phyloP scores from a whole-genome alignment of 2,888 invertebrate species.

The Cantharis nigra region DNA sequence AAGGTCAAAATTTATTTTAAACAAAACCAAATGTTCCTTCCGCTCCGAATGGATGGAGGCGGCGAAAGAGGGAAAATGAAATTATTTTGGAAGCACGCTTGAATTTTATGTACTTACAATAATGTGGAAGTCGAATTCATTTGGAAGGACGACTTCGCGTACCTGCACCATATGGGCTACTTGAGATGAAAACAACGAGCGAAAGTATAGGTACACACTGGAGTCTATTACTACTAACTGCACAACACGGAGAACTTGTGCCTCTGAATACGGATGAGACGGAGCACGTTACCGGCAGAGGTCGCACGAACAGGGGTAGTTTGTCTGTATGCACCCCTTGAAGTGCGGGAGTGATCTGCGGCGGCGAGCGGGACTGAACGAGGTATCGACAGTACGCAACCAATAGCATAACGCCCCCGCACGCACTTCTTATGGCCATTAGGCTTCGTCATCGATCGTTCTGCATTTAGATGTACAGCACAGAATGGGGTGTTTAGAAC shows the following conservation, averaged over 20 bases:
- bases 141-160: conserved; percentile 79
- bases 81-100: background rate
- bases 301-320: conserved; percentile 27
- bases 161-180: conserved; percentile 77
- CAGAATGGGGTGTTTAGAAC: conserved; percentile 25
- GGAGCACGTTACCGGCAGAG: conserved; percentile 26
- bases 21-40: background rate
- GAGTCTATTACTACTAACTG: conserved; percentile 29
- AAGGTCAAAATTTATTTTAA: background rate
- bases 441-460: conserved; percentile 52
- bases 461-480: conserved; percentile 30
- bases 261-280: conserved; percentile 23
- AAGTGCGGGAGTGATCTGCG: conserved; percentile 48
- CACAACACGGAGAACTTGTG: conserved; percentile 21
- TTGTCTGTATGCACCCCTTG: conserved; percentile 46
- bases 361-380: conserved; percentile 36
- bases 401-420: conserved; percentile 52
- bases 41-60: background rate
- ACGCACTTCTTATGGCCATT: conserved; percentile 56
- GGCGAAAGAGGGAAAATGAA: background rate
- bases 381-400: conserved; percentile 50
- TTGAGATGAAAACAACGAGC: conserved; percentile 17
- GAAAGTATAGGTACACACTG: conserved; percentile 17
- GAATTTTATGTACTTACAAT: conserved; percentile 67
- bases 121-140: conserved; percentile 77